Evolutionary conservation across 2,113 vertebrate species (phyloP), one percentile per base, ranked within the genome.

Genomic region (Entomyzon cyanotis): DNA sequence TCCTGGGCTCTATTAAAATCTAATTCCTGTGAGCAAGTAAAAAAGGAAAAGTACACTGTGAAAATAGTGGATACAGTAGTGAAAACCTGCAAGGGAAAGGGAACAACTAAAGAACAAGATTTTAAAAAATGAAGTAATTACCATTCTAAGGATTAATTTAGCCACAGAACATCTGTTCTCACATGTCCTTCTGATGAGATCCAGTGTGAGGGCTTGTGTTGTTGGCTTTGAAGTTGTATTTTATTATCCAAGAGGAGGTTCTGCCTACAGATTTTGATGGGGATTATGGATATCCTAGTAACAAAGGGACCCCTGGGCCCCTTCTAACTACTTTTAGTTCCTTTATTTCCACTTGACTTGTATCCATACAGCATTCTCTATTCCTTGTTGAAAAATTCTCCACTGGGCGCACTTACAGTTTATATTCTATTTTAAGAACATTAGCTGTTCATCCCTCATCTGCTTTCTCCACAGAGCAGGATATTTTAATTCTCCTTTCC

Each of bases 111-210:
- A 81, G 35, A 10, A 65, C 8, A 25, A 50, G 12, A 56, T 20
- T 20, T 49, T 23, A 1, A 7, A 30, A 77, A 74, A 63, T 21
- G 5, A 89, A 71, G 28, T 84, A 64, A 91, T 94, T 91, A 89
- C 64, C 19, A 65, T 58, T 56, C 39, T 80, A 28, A 83, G 55
- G 63, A 80, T 90, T 70, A 69, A 94, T 83, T 94, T 58, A 84
- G 39, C 27, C 52, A 68, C 52, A 71, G 69, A 96, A 94, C 84
- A 94, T 87, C 84, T 92, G 84, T 84, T 95, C 93, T 52, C 76
- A 83, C 33, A 31, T 23, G 37, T 91, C 33, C 27, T 30, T 95
- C 75, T 84, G 71, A 83, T 80, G 78, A 84, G 41, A 83, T 69
- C 23, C 84, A 77, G 4, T 4, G 13, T 30, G 68, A 94, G 82